Percentiles rank a stretch among this genome's conserved stretches.
These are phyloP conservation scores for Tetragonisca angustula DNA, from an alignment of 2,888 invertebrate species.

Conservation along the genomic window DNA sequence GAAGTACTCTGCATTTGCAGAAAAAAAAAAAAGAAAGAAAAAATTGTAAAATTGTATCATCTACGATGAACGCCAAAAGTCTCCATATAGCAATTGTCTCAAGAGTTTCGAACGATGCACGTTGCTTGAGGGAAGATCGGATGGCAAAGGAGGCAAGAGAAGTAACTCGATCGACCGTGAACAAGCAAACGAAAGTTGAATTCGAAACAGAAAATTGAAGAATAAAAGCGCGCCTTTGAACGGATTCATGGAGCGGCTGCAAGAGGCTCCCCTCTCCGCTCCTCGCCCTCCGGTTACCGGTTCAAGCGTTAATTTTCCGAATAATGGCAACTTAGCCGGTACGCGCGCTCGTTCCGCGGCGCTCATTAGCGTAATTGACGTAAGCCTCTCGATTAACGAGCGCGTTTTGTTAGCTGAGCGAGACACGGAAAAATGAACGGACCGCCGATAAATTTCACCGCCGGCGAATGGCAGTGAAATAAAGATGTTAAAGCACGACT, in stretches of 20 bases:
- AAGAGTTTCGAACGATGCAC: not conserved
- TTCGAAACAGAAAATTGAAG: constrained; percentile 25
- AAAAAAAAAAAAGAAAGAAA: no score
- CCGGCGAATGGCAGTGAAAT: constrained; percentile 47
- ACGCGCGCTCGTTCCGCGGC: constrained; percentile 34
- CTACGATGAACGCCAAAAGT: no score
- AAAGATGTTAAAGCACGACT: constrained; percentile 63
- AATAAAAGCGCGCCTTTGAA: not conserved
- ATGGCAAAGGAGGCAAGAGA: no score
- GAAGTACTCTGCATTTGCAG: no score
- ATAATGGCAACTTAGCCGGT: constrained; percentile 54
- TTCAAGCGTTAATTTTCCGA: constrained; percentile 47
- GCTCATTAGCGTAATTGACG: constrained; percentile 67
- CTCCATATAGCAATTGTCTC: no score
- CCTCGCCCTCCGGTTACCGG: not conserved
- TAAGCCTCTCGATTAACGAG: constrained; percentile 69
- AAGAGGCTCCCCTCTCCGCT: not conserved
- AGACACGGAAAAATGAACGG: constrained; percentile 52
- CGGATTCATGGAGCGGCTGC: constrained; percentile 10
- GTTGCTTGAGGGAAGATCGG: not conserved
- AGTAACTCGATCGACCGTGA: constrained; percentile 18
- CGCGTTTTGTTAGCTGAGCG: constrained; percentile 48
- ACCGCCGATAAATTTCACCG: constrained; percentile 50
- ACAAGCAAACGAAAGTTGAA: constrained; percentile 22
- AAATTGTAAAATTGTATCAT: no score